A percentile compares a stretch with the other conserved stretches of the same genome.
Evolutionary conservation across 2,113 vertebrate genomes (phyloP).

Genomic region (Prionailurus viverrinus): DNA sequence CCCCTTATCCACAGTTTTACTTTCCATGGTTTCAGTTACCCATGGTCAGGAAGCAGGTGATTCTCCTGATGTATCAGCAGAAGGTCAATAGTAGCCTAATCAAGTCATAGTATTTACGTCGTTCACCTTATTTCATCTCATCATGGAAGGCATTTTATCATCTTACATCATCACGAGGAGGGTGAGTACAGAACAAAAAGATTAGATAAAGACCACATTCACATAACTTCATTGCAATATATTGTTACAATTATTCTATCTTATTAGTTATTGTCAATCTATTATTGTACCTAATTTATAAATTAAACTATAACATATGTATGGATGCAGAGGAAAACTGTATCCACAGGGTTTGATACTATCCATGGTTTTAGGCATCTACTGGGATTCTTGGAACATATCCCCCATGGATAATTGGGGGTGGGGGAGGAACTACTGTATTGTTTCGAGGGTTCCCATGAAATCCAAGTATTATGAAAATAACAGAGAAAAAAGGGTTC

Average conservation of each 20-base stretch:
- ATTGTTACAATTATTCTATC: background rate
- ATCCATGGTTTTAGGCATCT: background rate
- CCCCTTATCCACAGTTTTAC: background rate
- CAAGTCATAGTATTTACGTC: background rate
- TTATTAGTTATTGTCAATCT: background rate
- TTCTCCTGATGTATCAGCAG: background rate
- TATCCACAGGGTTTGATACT: background rate
- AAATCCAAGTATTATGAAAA: slow-evolving; percentile 11
- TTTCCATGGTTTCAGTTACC: background rate
- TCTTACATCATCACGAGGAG: background rate
- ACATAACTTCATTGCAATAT: background rate
- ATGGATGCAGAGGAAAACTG: background rate
- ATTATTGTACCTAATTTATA: background rate
- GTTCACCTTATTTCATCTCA: background rate
- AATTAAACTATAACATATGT: background rate
- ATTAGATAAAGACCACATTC: background rate
- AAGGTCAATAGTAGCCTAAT: background rate
- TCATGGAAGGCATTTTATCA: background rate
- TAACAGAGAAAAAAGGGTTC: background rate
- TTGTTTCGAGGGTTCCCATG: slow-evolving; percentile 30
- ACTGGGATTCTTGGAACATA: background rate
- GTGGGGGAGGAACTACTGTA: background rate
- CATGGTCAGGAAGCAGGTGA: background rate
- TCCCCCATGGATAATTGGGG: background rate
- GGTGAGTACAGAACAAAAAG: background rate